Evolutionary conservation across 2,113 vertebrate species (phyloP).

Genomic region (Catharus bicknelli): DNA sequence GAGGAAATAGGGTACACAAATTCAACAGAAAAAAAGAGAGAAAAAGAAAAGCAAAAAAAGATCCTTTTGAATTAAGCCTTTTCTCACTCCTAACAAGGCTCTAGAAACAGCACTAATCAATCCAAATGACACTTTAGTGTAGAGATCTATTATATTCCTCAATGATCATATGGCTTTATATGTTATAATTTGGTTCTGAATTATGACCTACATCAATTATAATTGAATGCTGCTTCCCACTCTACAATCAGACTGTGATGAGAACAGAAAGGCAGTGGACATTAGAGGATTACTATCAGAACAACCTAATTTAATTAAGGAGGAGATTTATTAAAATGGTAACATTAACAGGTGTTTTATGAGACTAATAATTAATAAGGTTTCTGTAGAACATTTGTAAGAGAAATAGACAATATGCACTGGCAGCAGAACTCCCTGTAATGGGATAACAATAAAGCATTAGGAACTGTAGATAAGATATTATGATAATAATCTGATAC

Average conservation of each 20-base stretch:
- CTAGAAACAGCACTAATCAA: conserved; percentile 63
- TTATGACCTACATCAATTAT: conserved; percentile 65
- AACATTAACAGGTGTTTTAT: conserved; percentile 70
- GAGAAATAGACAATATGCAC: conserved; percentile 62
- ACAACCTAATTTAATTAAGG: conserved; percentile 66
- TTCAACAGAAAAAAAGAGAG: background rate
- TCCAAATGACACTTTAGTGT: conserved; percentile 59
- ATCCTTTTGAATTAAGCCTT: conserved; percentile 36
- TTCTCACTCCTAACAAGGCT: conserved; percentile 58
- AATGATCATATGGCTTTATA: conserved; percentile 68
- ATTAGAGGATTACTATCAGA: conserved; percentile 54
- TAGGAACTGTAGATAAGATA: conserved; percentile 54
- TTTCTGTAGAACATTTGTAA: conserved; percentile 69
- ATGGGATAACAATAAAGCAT: conserved; percentile 67
- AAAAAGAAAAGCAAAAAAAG: background rate
- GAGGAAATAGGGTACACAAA: background rate
- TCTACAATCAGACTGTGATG: conserved; percentile 41
- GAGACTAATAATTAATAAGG: conserved; percentile 72
- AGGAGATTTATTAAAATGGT: conserved; percentile 68
- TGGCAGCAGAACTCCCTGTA: conserved; percentile 56
- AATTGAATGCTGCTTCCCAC: conserved; percentile 47
- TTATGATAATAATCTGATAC: conserved; percentile 51
- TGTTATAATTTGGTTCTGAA: conserved; percentile 67
- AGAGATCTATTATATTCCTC: conserved; percentile 66
- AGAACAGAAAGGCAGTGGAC: conserved; percentile 46